phyloP scores from a whole-genome alignment of 1,140 invertebrate species.

The Danaus plexippus region DNA sequence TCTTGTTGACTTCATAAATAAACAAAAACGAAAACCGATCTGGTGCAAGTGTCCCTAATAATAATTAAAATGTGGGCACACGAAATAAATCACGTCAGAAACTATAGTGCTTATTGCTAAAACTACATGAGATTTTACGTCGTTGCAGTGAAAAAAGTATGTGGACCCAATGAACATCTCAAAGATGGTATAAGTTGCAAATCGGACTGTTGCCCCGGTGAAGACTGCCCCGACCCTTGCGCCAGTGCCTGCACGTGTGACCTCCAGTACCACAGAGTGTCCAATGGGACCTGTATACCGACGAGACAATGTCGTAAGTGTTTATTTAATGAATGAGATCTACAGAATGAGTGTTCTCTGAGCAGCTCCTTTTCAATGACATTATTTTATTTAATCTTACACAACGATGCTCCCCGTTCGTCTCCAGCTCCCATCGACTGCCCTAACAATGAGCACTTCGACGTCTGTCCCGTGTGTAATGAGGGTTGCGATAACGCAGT shows the following conservation, averaged over 20 bases:
- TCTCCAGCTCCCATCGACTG: conserved; percentile 20
- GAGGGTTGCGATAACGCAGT: conserved; percentile 20
- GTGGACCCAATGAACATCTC: conserved; percentile 10
- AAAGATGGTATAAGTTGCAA: not conserved
- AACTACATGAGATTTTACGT: too few species aligned
- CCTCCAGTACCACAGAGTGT: conserved; percentile 25
- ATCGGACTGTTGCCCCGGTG: conserved; percentile 9
- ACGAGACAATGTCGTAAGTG: conserved; percentile 34
- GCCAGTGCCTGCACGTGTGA: conserved; percentile 25
- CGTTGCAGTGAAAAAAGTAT: not conserved
- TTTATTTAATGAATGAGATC: conserved; percentile 5
- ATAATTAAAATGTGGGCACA: too few species aligned
- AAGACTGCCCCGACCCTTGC: conserved; percentile 5
- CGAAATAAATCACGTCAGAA: too few species aligned
- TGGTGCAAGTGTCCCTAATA: too few species aligned
- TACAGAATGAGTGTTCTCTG: too few species aligned
- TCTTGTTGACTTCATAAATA: too few species aligned
- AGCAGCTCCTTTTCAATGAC: too few species aligned
- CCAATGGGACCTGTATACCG: conserved; percentile 33
- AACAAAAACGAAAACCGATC: too few species aligned
- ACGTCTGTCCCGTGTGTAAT: conserved; percentile 22
- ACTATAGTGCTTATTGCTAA: too few species aligned
- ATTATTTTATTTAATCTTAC: too few species aligned
- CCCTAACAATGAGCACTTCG: conserved; percentile 17
- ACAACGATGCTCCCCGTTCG: too few species aligned